phyloP scores from a whole-genome alignment of 2,113 vertebrate genomes.

The Cyanistes caeruleus region DNA sequence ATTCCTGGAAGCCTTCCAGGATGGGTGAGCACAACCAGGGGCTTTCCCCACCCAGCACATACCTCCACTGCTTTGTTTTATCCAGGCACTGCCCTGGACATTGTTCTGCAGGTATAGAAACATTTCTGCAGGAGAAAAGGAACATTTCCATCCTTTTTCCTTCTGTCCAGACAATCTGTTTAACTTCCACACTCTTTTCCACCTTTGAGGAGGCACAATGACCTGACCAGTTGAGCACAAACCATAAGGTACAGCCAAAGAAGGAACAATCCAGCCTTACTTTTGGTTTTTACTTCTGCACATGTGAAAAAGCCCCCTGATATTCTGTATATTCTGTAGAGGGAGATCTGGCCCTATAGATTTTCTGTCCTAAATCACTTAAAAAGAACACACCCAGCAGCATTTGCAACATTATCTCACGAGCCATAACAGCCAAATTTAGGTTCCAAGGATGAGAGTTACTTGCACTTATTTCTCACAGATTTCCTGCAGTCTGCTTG shows the following conservation, averaged over 20 bases:
- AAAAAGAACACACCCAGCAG: neutral
- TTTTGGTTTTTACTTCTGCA: neutral
- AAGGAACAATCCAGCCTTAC: neutral
- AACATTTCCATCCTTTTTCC: neutral
- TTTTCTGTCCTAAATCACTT: neutral
- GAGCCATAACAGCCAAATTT: neutral
- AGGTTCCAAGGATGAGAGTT: neutral
- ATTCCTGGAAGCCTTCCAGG: neutral
- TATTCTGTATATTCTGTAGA: neutral
- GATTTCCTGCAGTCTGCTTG: constrained; percentile 51
- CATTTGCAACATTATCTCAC: neutral
- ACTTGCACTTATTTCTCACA: constrained; percentile 43
- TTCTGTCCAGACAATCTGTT: neutral
- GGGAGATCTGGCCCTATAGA: neutral
- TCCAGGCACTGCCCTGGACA: rapidly evolving
- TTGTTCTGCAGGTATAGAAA: neutral
- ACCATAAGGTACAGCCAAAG: neutral
- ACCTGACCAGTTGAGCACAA: neutral
- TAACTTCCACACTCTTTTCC: rapidly evolving
- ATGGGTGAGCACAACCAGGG: neutral
- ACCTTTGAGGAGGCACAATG: neutral
- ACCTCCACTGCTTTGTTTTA: rapidly evolving
- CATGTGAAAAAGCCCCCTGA: neutral
- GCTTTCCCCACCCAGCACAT: neutral
- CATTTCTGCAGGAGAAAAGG: neutral